Percentiles rank a stretch among this genome's conserved stretches.
These are phyloP conservation scores for Muntiacus reevesi DNA, from an alignment of 2,113 vertebrate species.

Conservation along the genomic window DNA sequence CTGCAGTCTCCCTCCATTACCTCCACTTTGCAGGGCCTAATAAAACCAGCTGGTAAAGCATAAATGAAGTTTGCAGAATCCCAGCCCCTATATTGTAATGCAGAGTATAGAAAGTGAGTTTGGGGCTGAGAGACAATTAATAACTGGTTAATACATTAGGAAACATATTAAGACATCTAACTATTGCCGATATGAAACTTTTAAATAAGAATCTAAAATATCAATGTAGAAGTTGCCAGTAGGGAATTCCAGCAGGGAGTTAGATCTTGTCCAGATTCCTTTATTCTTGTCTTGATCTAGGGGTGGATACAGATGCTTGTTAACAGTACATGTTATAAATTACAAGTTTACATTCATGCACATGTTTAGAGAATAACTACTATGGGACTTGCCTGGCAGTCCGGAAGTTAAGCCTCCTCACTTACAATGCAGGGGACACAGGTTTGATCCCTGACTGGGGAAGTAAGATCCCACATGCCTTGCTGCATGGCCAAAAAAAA, in stretches of 20 bases:
- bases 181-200: background rate
- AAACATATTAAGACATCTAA: background rate
- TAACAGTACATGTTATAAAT: background rate
- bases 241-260: background rate
- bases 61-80: background rate
- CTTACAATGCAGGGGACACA: background rate
- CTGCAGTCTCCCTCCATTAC: background rate
- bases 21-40: background rate
- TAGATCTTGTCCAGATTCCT: background rate
- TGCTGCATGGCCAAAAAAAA: background rate
- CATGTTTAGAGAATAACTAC: background rate
- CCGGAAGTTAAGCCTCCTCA: background rate
- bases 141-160: background rate
- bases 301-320: background rate
- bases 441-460: background rate
- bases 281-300: background rate
- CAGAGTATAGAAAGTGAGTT: background rate
- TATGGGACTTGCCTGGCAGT: background rate
- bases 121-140: background rate
- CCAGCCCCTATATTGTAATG: background rate
- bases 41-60: background rate
- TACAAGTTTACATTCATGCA: background rate
- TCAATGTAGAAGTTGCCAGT: background rate
- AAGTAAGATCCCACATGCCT: background rate
- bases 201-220: background rate